These are phyloP conservation scores for Psittacula derbiana DNA, from an alignment of 2,797 vertebrate species.

Conservation along the genomic window DNA sequence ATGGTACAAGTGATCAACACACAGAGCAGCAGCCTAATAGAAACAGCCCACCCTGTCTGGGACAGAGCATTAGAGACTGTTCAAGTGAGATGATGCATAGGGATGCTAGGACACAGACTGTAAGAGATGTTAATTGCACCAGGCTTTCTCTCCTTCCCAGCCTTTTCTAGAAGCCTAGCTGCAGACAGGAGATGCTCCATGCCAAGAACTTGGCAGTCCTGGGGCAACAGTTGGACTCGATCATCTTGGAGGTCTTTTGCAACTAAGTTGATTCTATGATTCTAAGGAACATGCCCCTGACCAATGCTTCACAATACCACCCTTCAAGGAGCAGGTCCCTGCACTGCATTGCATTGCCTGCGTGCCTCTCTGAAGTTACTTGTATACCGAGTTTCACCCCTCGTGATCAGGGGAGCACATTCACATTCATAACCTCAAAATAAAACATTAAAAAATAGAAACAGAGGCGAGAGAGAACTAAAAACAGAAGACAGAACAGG, in stretches of 20 bases:
- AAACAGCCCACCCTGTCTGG: background rate
- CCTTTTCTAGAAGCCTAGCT: background rate
- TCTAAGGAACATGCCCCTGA: accelerated
- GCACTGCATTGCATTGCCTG: background rate
- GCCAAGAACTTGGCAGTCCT: background rate
- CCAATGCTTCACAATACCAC: background rate
- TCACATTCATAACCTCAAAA: background rate
- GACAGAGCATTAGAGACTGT: background rate
- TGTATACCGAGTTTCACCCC: background rate
- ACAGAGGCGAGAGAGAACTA: background rate
- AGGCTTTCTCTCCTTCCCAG: background rate
- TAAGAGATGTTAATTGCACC: background rate
- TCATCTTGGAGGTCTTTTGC: background rate
- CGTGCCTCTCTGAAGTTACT: background rate
- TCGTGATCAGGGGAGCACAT: background rate
- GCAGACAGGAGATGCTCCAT: background rate
- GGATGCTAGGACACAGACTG: background rate
- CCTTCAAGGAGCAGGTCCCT: background rate
- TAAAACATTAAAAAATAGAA: background rate
- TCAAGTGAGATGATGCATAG: background rate
- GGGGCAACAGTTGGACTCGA: background rate
- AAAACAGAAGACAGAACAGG: background rate
- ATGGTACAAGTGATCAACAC: accelerated
- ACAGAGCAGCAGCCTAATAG: background rate
- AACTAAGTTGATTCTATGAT: background rate